phyloP scores from a whole-genome alignment of 2,113 vertebrate species.

The Rhea americana region DNA sequence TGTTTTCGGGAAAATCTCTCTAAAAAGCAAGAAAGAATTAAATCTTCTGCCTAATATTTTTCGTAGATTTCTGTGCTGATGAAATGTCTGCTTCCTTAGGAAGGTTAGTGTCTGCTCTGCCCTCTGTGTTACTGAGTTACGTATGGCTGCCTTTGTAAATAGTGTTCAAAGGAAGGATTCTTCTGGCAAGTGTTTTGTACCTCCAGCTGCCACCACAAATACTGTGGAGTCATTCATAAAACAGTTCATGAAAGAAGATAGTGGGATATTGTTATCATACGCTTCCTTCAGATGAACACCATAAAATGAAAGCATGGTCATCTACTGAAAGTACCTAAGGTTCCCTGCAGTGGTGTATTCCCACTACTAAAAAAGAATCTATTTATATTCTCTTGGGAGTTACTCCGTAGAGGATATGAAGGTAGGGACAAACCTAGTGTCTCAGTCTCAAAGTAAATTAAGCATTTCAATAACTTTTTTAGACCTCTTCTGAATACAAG shows the following conservation, averaged over 20 bases:
- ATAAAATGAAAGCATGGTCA: neutral
- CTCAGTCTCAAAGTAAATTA: neutral
- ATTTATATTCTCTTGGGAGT: rapidly evolving
- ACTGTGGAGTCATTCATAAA: conserved; percentile 32
- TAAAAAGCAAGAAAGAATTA: neutral
- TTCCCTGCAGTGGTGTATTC: neutral
- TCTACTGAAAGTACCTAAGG: neutral
- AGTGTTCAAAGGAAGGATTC: conserved; percentile 26
- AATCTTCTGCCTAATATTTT: neutral
- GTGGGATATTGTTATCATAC: neutral
- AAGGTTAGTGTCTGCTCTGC: neutral
- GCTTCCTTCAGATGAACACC: neutral
- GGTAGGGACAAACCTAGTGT: neutral
- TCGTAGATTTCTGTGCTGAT: neutral
- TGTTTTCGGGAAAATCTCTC: neutral
- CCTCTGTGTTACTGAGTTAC: neutral
- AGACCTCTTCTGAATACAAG: neutral
- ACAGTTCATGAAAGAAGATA: neutral
- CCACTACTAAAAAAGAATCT: neutral
- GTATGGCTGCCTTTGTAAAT: conserved; percentile 21
- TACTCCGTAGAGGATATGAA: neutral
- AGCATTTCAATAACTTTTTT: neutral
- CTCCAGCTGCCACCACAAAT: conserved; percentile 33
- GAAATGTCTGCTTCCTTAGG: neutral
- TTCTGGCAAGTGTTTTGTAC: conserved; percentile 12